phyloP scores from a whole-genome alignment of 1,140 invertebrate species.

The Drosophila orena region DNA sequence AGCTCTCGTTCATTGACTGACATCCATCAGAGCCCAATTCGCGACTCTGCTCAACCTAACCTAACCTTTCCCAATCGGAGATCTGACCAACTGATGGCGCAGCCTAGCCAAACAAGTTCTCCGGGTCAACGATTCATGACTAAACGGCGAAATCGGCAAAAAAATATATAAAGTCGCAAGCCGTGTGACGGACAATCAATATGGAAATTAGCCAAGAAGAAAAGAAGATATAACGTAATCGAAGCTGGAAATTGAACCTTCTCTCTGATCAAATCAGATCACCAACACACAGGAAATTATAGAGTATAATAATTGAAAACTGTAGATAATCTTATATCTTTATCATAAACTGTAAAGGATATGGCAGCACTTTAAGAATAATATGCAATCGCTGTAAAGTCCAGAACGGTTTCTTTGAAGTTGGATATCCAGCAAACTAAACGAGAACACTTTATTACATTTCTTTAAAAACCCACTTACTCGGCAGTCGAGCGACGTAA shows the following conservation, averaged over 20 bases:
- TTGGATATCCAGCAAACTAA: background rate
- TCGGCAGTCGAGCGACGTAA: conserved; percentile 19
- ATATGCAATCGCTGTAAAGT: background rate
- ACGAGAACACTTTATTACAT: background rate
- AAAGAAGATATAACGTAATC: conserved; percentile 37
- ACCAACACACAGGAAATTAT: background rate
- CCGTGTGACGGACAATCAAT: conserved; percentile 61
- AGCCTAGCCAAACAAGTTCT: conserved; percentile 57
- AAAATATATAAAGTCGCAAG: conserved; percentile 14
- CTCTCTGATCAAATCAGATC: conserved; percentile 50
- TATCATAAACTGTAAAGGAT: background rate
- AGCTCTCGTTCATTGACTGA: conserved; percentile 62
- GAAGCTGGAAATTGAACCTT: conserved; percentile 15
- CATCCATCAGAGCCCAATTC: conserved; percentile 61
- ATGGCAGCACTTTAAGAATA: background rate
- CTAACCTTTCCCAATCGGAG: conserved; percentile 73
- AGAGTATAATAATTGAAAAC: background rate
- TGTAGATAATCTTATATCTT: background rate
- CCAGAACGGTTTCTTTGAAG: conserved; percentile 1
- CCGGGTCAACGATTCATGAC: conserved; percentile 66
- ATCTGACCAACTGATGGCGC: conserved; percentile 48
- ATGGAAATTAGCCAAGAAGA: conserved; percentile 62
- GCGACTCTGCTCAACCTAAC: conserved; percentile 20
- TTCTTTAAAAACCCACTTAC: conserved; percentile 7
- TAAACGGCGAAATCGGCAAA: conserved; percentile 49